Evolutionary conservation across 2,797 vertebrate genomes (phyloP).

Genomic region (Poeciliopsis presidionis): DNA sequence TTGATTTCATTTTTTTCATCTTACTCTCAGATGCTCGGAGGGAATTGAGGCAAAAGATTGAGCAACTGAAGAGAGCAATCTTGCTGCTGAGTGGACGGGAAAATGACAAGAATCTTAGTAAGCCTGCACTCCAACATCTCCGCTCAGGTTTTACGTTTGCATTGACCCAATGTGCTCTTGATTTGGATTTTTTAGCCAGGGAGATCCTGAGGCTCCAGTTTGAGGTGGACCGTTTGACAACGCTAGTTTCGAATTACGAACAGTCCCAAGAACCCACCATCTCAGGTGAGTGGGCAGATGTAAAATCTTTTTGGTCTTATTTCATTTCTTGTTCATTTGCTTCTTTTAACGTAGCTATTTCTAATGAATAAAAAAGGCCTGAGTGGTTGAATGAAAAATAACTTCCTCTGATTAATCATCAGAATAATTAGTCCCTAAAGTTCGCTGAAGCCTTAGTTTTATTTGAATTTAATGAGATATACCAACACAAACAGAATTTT

Average conservation of each 20-base stretch:
- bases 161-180: background rate
- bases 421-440: no score
- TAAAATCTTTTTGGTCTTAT: background rate
- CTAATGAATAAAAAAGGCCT: no score
- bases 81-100: background rate
- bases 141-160: background rate
- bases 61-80: slow-evolving; percentile 49
- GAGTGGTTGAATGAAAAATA: no score
- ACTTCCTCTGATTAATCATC: no score
- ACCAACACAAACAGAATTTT: no score
- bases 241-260: accelerated
- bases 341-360: no score
- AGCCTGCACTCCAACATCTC: slow-evolving; percentile 8
- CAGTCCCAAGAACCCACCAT: background rate
- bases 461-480: no score
- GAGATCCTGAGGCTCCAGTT: slow-evolving; percentile 47
- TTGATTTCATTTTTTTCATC: no score
- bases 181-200: slow-evolving; percentile 34
- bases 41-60: background rate
- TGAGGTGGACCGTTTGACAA: accelerated
- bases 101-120: slow-evolving; percentile 43
- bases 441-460: no score
- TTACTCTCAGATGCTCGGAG: slow-evolving; percentile 33
- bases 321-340: no score
- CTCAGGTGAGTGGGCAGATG: slow-evolving; percentile 34